Percentiles rank a stretch among this genome's conserved stretches.
Conservation (phyloP, 2,888 invertebrate species). For the Silvanus unidentatus region DNA sequence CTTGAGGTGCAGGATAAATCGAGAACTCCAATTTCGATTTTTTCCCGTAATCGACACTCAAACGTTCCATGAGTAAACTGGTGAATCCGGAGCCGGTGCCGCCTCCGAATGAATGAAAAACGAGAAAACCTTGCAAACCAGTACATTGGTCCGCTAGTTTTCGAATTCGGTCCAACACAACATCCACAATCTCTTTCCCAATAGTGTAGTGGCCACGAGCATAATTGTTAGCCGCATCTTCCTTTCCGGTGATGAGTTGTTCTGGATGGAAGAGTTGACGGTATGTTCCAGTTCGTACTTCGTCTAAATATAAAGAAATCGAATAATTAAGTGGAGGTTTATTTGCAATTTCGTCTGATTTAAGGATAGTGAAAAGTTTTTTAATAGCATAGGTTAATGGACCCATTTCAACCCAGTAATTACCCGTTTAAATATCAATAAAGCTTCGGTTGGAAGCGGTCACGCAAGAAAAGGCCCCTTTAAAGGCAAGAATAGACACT, state of each 20-base stretch:
- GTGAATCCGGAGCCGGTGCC: conserved; percentile 93
- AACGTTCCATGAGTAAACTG: conserved; percentile 84
- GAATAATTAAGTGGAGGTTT: background rate
- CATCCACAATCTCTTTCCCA: conserved; percentile 68
- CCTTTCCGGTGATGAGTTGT: conserved; percentile 72
- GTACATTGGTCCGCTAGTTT: conserved; percentile 59
- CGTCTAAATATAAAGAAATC: conserved; percentile 46
- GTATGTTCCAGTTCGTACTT: conserved; percentile 29
- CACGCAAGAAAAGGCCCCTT: too few species aligned
- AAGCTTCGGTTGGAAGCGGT: too few species aligned
- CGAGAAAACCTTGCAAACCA: conserved; percentile 71
- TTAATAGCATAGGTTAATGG: too few species aligned
- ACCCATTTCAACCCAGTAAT: too few species aligned
- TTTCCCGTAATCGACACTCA: conserved; percentile 89
- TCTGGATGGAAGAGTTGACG: conserved; percentile 66
- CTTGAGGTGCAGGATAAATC: conserved; percentile 92
- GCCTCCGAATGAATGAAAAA: conserved; percentile 88
- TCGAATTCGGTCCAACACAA: conserved; percentile 65
- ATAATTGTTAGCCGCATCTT: conserved; percentile 82
- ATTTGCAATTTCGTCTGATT: too few species aligned
- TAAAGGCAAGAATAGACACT: too few species aligned
- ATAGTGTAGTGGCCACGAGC: conserved; percentile 76
- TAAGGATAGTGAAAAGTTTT: too few species aligned
- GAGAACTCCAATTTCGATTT: conserved; percentile 91
- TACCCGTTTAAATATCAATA: too few species aligned